Percentiles rank a stretch among this genome's conserved stretches.
phyloP scores from a whole-genome alignment of 2,797 vertebrate species.

The Cuculus canorus region DNA sequence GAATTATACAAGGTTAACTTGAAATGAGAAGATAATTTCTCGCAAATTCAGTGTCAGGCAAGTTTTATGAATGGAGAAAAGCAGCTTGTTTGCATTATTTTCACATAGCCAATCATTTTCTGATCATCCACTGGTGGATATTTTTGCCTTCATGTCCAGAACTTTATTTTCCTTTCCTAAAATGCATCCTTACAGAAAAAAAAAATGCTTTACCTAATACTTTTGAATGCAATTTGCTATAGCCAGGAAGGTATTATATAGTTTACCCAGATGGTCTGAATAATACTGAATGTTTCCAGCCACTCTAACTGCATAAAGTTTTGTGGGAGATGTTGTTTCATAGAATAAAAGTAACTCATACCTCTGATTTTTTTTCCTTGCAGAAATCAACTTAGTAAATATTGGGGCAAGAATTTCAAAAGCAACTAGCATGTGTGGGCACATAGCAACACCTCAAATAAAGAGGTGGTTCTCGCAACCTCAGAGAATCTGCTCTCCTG shows the following conservation, averaged over 20 bases:
- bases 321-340: not conserved
- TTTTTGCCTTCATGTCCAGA: not conserved
- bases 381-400: not conserved
- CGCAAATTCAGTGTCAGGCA: not conserved
- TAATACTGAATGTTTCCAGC: not conserved
- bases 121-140: not conserved
- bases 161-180: not conserved
- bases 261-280: conserved; percentile 10
- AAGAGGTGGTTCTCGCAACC: not conserved
- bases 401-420: not conserved
- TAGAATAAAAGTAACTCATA: not conserved
- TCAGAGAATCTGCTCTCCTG: not conserved
- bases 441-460: not conserved
- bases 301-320: not conserved
- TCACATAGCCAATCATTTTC: not conserved
- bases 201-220: not conserved
- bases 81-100: not conserved
- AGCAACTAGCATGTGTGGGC: not conserved
- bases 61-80: not conserved
- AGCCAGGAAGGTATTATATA: not conserved
- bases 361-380: not conserved
- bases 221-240: not conserved
- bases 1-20: not conserved
- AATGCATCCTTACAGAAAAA: not conserved
- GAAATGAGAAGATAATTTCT: not conserved